Conservation (phyloP, 2,113 vertebrate genomes). For the Papio anubis region DNA sequence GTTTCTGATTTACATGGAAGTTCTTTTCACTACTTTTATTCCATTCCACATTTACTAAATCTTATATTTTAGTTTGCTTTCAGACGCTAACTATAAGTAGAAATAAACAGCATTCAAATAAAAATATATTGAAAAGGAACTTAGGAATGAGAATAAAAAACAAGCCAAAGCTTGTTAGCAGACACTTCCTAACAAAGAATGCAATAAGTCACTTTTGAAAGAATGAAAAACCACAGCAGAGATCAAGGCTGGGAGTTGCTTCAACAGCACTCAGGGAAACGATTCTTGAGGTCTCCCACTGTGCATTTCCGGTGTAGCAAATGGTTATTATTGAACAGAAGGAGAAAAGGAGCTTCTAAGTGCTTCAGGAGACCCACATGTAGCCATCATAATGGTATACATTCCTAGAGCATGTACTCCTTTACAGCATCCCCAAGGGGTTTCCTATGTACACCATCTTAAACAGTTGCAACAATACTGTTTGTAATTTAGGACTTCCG, state of each 20-base stretch:
- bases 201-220: neutral
- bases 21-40: neutral
- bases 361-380: neutral
- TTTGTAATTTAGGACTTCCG: neutral
- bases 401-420: neutral
- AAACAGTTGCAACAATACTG: neutral
- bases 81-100: neutral
- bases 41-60: neutral
- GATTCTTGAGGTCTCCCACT: neutral
- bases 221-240: neutral
- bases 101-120: neutral
- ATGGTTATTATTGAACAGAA: neutral
- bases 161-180: neutral
- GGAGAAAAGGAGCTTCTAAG: neutral
- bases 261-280: neutral
- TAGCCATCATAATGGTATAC: fast-evolving
- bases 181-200: neutral
- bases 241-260: neutral
- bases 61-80: neutral
- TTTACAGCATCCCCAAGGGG: neutral
- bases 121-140: neutral
- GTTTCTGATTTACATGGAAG: neutral
- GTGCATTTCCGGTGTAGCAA: neutral
- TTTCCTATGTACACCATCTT: neutral
- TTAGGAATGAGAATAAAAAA: neutral